phyloP scores from a whole-genome alignment of 2,888 invertebrate species.

The Sinhomidia bicolor region DNA sequence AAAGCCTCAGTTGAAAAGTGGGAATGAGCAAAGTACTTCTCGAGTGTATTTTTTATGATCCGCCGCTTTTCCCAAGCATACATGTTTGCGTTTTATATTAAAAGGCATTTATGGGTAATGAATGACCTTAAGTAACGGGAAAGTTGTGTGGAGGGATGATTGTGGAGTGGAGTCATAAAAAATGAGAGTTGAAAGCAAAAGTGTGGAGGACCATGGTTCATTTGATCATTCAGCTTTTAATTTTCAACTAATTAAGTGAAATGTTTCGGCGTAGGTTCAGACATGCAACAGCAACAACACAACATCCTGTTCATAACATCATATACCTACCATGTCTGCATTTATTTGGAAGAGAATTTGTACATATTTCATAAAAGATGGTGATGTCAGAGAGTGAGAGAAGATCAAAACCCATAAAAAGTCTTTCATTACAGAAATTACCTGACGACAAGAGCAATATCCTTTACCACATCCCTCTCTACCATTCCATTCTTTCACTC shows the following conservation, averaged over 20 bases:
- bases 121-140: neutral
- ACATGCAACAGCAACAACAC: constrained; percentile 12
- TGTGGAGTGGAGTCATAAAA: constrained; percentile 36
- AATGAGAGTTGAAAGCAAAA: constrained; percentile 40
- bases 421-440: constrained; percentile 79
- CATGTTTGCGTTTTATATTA: constrained; percentile 36
- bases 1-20: constrained; percentile 23
- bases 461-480: constrained; percentile 40
- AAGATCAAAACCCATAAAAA: constrained; percentile 69
- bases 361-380: constrained; percentile 27
- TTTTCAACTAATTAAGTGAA: constrained; percentile 78
- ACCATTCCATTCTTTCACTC: constrained; percentile 43
- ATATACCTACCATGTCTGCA: neutral
- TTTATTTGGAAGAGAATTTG: neutral
- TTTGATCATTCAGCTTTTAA: constrained; percentile 76
- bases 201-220: constrained; percentile 68
- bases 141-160: constrained; percentile 45
- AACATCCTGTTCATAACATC: neutral
- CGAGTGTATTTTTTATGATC: constrained; percentile 17
- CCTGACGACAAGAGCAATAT: constrained; percentile 58
- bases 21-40: neutral
- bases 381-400: constrained; percentile 58
- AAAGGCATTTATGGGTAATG: constrained; percentile 42
- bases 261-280: constrained; percentile 62
- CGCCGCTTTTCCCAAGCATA: neutral